Conservation (phyloP, 2,797 vertebrate genomes). For the Allobates femoralis region DNA sequence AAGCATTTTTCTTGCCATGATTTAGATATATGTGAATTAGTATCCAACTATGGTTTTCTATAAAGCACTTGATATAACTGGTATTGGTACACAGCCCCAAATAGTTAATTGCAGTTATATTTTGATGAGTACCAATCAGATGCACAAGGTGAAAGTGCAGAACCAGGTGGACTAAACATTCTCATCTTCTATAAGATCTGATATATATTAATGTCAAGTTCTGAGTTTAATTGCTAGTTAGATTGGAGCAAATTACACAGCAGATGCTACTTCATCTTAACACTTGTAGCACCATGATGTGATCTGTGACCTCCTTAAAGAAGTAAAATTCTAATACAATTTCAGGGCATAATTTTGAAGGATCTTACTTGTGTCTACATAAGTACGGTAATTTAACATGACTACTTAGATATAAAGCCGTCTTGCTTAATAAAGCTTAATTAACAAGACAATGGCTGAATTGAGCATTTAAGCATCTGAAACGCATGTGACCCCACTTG, state of each 20-base stretch:
- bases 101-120: not conserved
- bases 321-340: conserved; percentile 3
- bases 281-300: not conserved
- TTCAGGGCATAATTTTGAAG: conserved; percentile 2
- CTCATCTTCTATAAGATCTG: not conserved
- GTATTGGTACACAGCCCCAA: not conserved
- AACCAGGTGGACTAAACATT: not conserved
- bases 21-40: not conserved
- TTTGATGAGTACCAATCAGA: not conserved
- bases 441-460: conserved; percentile 39
- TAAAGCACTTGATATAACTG: too few relatives aligned
- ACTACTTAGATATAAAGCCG: conserved; percentile 28
- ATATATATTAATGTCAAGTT: not conserved
- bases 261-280: conserved; percentile 14
- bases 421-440: conserved; percentile 48
- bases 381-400: conserved; percentile 24
- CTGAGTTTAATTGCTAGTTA: conserved; percentile 6
- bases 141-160: not conserved
- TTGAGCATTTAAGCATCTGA: conserved; percentile 22
- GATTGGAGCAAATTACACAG: not conserved
- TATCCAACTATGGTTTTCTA: too few relatives aligned
- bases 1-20: not conserved
- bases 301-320: conserved; percentile 20
- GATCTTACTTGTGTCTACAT: not conserved
- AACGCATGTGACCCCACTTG: conserved; percentile 30